Evolutionary conservation across 1,140 invertebrate species (phyloP).

Genomic region (Drosophila sp.): DNA sequence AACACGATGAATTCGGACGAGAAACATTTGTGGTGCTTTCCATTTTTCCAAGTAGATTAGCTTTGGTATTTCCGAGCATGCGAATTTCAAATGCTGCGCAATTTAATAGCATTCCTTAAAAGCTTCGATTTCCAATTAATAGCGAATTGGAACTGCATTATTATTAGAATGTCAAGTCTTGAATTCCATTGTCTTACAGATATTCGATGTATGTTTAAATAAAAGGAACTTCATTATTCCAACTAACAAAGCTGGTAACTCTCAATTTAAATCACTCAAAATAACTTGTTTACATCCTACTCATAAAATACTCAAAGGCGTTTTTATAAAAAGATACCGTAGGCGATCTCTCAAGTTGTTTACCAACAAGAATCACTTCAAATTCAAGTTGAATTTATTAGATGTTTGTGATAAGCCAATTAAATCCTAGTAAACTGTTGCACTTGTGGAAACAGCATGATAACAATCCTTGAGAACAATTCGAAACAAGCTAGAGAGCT

Average conservation of each 20-base stretch:
- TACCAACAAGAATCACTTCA: neutral
- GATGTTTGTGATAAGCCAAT: neutral
- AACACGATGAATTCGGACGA: neutral
- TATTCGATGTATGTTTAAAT: neutral
- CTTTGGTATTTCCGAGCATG: neutral
- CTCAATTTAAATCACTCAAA: too few species aligned
- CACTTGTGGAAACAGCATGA: neutral
- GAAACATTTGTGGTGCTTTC: slow-evolving; percentile 15
- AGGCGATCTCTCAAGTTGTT: slow-evolving; percentile 4
- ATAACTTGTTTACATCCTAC: too few species aligned
- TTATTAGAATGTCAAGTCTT: neutral
- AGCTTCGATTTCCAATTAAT: slow-evolving; percentile 15
- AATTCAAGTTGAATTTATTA: neutral
- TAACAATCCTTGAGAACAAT: neutral
- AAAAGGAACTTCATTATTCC: too few species aligned
- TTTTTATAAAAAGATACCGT: neutral
- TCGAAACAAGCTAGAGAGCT: too few species aligned
- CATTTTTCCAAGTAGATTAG: slow-evolving; percentile 15
- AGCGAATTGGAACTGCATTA: neutral
- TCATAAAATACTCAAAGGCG: neutral
- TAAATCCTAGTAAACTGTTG: neutral
- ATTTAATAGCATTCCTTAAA: slow-evolving; percentile 4
- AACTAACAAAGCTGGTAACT: too few species aligned
- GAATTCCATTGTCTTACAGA: neutral
- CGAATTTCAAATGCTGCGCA: neutral